A percentile compares a stretch with the other conserved stretches of the same genome.
Evolutionary conservation across 2,113 vertebrate genomes (phyloP).

Genomic region (Esox niger): DNA sequence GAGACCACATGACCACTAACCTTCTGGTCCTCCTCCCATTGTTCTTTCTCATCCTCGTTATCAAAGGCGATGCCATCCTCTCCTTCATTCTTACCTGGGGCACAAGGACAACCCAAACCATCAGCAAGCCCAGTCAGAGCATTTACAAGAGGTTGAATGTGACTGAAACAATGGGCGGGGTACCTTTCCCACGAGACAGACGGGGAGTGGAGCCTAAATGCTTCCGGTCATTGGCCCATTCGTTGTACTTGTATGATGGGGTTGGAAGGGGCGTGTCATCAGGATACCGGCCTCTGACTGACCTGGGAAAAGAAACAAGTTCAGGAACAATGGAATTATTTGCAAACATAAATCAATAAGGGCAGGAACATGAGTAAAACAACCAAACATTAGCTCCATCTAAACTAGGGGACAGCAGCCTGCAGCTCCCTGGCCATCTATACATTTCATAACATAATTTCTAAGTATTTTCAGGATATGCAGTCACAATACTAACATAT

Average conservation of each 20-base stretch:
- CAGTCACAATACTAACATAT: too few species aligned
- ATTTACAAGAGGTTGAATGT: not conserved
- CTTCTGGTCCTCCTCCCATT: slow-evolving; percentile 96
- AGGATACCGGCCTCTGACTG: slow-evolving; percentile 79
- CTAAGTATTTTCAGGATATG: too few species aligned
- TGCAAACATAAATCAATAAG: not conserved
- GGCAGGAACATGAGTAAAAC: too few species aligned
- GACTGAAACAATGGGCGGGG: not conserved
- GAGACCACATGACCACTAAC: slow-evolving; percentile 60
- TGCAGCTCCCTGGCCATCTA: too few species aligned
- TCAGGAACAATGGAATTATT: too few species aligned
- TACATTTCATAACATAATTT: too few species aligned
- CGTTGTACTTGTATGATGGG: slow-evolving; percentile 95
- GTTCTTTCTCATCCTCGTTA: slow-evolving; percentile 85
- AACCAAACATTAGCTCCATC: too few species aligned
- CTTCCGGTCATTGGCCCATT: slow-evolving; percentile 92
- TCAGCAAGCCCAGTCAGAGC: not conserved
- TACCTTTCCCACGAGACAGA: slow-evolving; percentile 93
- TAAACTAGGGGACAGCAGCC: too few species aligned
- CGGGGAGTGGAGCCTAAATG: slow-evolving; percentile 90
- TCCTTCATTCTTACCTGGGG: slow-evolving; percentile 73
- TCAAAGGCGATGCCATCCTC: slow-evolving; percentile 87
- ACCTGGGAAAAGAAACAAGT: slow-evolving; percentile 69
- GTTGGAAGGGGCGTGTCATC: slow-evolving; percentile 91
- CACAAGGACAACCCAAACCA: slow-evolving; percentile 2